These are phyloP conservation scores for Pristis pectinata DNA, from an alignment of 2,797 vertebrate species.

Conservation along the genomic window DNA sequence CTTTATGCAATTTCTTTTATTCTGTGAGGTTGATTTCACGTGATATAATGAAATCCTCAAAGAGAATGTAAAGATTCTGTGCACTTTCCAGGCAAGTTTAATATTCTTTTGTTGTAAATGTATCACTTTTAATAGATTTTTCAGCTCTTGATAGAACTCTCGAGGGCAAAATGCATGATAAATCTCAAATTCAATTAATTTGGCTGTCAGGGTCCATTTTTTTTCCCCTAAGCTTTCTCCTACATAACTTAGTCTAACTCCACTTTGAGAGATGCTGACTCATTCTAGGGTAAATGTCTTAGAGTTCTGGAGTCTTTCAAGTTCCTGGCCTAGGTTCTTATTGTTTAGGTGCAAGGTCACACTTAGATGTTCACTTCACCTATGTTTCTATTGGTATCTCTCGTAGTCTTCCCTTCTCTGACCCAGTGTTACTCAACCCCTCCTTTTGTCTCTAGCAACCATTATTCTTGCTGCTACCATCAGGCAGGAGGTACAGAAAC, in stretches of 20 bases:
- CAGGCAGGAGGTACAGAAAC: no score
- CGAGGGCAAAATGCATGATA: background rate
- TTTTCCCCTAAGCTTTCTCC: background rate
- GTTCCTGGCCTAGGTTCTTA: background rate
- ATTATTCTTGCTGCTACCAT: no score
- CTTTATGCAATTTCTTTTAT: background rate
- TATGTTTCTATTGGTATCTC: no score
- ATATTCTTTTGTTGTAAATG: background rate
- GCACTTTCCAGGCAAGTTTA: background rate
- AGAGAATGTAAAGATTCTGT: background rate
- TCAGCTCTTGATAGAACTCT: background rate
- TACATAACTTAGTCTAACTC: background rate
- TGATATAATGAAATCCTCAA: background rate
- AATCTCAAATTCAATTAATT: constrained; percentile 3
- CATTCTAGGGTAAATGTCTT: background rate
- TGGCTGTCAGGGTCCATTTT: background rate
- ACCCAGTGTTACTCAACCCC: background rate
- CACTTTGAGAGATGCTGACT: background rate
- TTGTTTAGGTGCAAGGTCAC: background rate
- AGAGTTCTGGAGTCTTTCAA: background rate
- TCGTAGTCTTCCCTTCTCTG: background rate
- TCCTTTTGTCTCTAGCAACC: background rate
- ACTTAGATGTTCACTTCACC: background rate
- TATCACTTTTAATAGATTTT: background rate
- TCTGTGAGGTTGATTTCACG: background rate